Conservation (phyloP, 2,113 vertebrate species). For the Xiphophorus hellerii region DNA sequence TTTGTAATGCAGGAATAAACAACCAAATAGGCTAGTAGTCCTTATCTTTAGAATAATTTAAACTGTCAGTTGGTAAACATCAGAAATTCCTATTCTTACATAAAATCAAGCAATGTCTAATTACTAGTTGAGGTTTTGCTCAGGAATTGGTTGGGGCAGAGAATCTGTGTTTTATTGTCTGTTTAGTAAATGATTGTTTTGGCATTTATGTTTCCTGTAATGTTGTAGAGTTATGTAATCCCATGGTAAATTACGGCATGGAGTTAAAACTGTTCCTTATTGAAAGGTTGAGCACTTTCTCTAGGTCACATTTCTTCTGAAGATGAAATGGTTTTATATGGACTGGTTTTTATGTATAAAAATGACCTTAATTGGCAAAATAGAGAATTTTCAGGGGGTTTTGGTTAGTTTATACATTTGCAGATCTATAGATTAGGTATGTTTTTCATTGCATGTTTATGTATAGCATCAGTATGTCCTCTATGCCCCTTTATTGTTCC, state of each 20-base stretch:
- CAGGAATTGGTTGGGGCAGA: neutral
- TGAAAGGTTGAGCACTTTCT: neutral
- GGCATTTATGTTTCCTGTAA: neutral
- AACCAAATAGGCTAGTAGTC: neutral
- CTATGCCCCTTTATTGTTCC: slow-evolving; percentile 70
- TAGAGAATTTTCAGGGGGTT: neutral
- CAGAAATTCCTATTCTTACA: too few species aligned
- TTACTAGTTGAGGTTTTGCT: neutral
- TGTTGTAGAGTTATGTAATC: neutral
- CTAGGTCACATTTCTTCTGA: neutral
- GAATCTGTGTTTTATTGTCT: neutral
- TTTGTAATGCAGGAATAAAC: neutral
- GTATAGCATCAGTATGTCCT: slow-evolving; percentile 51
- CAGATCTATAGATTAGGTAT: slow-evolving; percentile 15
- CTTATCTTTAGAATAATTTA: neutral
- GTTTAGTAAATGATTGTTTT: slow-evolving; percentile 1
- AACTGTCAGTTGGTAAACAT: too few species aligned
- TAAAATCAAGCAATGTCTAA: too few species aligned
- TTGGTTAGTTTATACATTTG: neutral
- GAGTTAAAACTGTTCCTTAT: too few species aligned
- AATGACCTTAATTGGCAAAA: neutral
- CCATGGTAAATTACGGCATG: too few species aligned
- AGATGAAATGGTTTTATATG: too few species aligned
- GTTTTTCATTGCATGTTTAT: slow-evolving; percentile 15
- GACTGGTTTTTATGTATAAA: neutral